Conservation (phyloP, 2,113 vertebrate genomes). For the Campylomormyrus numenius region DNA sequence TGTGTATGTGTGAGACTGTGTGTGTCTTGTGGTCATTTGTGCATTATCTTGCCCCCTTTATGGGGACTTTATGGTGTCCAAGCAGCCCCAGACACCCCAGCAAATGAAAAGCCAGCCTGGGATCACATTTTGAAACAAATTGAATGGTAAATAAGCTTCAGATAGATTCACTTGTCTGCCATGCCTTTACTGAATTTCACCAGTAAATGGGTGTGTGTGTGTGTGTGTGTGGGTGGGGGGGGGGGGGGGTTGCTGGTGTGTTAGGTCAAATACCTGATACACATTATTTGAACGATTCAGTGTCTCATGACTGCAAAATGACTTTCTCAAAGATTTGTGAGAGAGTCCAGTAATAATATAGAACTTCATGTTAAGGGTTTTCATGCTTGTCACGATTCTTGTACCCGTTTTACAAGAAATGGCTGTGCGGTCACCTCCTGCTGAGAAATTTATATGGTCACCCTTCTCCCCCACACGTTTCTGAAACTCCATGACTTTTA, state of each 20-base stretch:
- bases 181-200: not conserved
- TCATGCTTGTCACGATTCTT: not conserved
- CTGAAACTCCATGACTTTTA: not conserved
- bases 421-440: not conserved
- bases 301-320: not conserved
- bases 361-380: not conserved
- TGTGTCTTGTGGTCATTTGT: not conserved
- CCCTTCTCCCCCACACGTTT: not conserved
- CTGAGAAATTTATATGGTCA: not conserved
- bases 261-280: not conserved
- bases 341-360: not conserved
- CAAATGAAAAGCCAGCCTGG: not conserved
- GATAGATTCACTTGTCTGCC: not conserved
- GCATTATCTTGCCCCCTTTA: not conserved
- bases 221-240: not conserved
- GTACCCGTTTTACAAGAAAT: not conserved
- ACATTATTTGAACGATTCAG: not conserved
- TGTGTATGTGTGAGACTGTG: not conserved
- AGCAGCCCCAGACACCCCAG: not conserved
- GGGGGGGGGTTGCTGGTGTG: not conserved
- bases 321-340: conserved; percentile 3
- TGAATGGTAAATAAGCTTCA: not conserved
- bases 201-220: no score
- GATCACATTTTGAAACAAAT: not conserved
- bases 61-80: not conserved